These are phyloP conservation scores for Nymphalis io DNA, from an alignment of 1,140 invertebrate species.

Conservation along the genomic window DNA sequence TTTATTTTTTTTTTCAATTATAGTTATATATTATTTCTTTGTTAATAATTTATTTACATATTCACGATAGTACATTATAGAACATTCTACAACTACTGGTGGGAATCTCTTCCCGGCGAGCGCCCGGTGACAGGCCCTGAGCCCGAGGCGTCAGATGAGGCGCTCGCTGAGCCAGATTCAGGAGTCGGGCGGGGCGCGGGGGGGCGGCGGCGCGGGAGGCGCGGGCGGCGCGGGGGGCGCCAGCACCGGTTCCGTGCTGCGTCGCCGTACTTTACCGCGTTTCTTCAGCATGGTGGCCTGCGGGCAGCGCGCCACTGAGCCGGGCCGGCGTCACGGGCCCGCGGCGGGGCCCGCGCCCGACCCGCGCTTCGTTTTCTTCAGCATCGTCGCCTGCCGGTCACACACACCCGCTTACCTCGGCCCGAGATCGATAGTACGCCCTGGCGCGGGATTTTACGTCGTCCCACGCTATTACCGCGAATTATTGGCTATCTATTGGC, in stretches of 20 bases:
- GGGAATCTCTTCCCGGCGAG: slow-evolving; percentile 78
- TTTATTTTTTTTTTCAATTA: slow-evolving; percentile 69
- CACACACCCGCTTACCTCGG: slow-evolving; percentile 52
- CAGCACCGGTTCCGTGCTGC: slow-evolving; percentile 95
- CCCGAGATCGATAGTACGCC: slow-evolving; percentile 23
- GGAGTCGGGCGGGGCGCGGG: slow-evolving; percentile 57
- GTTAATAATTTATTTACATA: slow-evolving; percentile 69
- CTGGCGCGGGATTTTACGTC: slow-evolving; percentile 11
- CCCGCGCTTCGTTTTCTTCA: slow-evolving; percentile 98
- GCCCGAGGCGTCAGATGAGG: slow-evolving; percentile 83
- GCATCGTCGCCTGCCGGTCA: slow-evolving; percentile 88
- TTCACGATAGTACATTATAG: slow-evolving; percentile 24
- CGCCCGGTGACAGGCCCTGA: slow-evolving; percentile 68
- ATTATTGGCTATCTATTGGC: too few species aligned
- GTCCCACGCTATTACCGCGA: neutral
- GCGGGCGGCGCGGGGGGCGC: slow-evolving; percentile 81
- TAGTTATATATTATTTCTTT: slow-evolving; percentile 72
- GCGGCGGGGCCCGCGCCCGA: slow-evolving; percentile 66
- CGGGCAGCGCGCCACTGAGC: slow-evolving; percentile 75
- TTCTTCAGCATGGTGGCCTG: slow-evolving; percentile 94
- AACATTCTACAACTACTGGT: slow-evolving; percentile 67
- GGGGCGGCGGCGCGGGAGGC: slow-evolving; percentile 66
- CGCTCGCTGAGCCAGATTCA: slow-evolving; percentile 85
- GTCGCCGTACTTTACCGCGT: slow-evolving; percentile 96
- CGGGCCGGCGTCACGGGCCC: slow-evolving; percentile 66